Evolutionary conservation across 2,888 invertebrate genomes (phyloP).

Genomic region (Ischnura elegans): DNA sequence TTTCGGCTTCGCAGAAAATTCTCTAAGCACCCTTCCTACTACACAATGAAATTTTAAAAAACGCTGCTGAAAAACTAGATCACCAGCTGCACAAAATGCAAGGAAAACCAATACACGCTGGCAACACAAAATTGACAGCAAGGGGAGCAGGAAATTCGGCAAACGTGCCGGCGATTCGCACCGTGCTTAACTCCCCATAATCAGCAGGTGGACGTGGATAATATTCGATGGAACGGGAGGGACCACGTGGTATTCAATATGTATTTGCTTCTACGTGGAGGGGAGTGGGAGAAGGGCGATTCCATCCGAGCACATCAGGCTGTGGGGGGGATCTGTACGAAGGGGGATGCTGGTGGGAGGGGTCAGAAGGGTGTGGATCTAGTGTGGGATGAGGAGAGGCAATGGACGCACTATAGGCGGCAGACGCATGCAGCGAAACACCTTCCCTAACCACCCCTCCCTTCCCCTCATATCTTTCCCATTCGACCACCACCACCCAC

Average conservation of each 20-base stretch:
- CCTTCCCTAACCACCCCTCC: neutral
- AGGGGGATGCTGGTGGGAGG: neutral
- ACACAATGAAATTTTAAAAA: no score
- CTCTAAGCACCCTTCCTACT: no score
- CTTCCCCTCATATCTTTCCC: neutral
- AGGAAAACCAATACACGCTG: no score
- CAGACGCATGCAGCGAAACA: constrained; percentile 4
- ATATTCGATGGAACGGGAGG: neutral
- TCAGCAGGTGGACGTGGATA: neutral
- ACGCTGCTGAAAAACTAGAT: no score
- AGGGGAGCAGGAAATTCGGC: neutral
- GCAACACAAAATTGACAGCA: neutral
- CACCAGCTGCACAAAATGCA: no score
- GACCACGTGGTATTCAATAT: neutral
- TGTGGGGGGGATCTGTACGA: neutral
- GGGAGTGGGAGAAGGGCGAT: neutral
- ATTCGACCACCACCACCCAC: neutral
- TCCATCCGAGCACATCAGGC: neutral
- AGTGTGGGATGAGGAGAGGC: neutral
- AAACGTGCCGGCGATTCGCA: neutral
- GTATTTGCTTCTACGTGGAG: neutral
- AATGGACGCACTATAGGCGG: constrained; percentile 3
- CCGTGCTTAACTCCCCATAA: neutral
- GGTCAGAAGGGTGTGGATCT: no score
- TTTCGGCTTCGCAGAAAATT: no score